phyloP scores from a whole-genome alignment of 2,888 invertebrate species.

The Tethea ocularis region DNA sequence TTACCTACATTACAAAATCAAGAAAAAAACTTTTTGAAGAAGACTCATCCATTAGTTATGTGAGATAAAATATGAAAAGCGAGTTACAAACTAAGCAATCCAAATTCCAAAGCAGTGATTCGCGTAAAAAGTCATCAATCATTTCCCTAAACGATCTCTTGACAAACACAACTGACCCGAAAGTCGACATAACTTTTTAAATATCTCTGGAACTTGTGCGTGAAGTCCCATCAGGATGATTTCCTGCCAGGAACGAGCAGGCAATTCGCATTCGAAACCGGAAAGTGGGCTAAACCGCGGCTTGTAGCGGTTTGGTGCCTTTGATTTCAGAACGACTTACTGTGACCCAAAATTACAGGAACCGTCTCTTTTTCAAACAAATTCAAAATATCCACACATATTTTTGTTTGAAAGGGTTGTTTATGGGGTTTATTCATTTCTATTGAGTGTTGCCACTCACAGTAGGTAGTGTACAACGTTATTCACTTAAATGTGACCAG shows the following conservation, averaged over 20 bases:
- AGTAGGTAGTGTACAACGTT: no score
- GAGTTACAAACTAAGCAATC: no score
- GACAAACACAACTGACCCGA: not conserved
- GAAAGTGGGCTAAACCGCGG: conserved; percentile 1
- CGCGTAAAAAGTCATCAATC: no score
- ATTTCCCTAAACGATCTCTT: not conserved
- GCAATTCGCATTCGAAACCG: conserved; percentile 3
- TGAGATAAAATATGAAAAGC: no score
- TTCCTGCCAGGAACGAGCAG: conserved; percentile 1
- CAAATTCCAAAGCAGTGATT: no score
- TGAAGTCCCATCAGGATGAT: not conserved
- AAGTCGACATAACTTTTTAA: not conserved
- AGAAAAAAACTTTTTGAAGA: no score
- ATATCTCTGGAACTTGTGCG: not conserved
- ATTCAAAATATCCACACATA: not conserved
- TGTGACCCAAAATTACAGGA: conserved; percentile 1
- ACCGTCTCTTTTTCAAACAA: not conserved
- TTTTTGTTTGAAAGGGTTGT: not conserved
- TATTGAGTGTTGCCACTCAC: not conserved
- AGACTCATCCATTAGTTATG: no score
- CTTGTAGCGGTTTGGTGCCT: not conserved
- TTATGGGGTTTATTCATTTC: not conserved
- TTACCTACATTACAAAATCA: no score
- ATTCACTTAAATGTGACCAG: no score
- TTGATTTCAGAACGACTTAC: not conserved